These are phyloP conservation scores for Doryteuthis pealeii DNA, from an alignment of 1,140 invertebrate species.

Conservation along the genomic window DNA sequence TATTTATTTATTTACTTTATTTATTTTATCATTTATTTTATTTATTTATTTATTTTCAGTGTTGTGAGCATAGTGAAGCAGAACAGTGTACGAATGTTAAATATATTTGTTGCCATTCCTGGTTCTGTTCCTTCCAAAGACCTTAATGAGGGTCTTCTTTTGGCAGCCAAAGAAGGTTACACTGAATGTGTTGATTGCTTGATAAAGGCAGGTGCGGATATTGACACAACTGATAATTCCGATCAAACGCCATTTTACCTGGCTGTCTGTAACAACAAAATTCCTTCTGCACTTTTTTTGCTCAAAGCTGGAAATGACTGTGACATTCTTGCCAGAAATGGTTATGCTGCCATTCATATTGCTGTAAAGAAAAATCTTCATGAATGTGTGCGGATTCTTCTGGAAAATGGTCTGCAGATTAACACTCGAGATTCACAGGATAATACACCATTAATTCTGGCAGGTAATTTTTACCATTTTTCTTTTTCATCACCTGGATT, in stretches of 20 bases:
- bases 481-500: too few relatives aligned
- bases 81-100: constrained; percentile 28
- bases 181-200: constrained; percentile 19
- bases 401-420: constrained; percentile 37
- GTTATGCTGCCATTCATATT: constrained; percentile 44
- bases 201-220: constrained; percentile 13
- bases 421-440: constrained; percentile 36
- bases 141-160: constrained; percentile 15
- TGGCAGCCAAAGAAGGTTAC: constrained; percentile 20
- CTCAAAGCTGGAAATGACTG: constrained; percentile 27
- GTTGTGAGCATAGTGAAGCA: constrained; percentile 25
- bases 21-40: too few relatives aligned
- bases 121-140: constrained; percentile 17
- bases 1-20: too few relatives aligned
- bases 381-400: constrained; percentile 37
- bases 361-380: constrained; percentile 39
- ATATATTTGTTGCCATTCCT: constrained; percentile 18
- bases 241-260: constrained; percentile 34
- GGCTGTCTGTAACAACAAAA: constrained; percentile 29
- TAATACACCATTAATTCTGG: constrained; percentile 49
- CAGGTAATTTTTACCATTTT: constrained; percentile 23
- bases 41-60: constrained; percentile 22
- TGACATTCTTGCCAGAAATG: constrained; percentile 23
- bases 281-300: constrained; percentile 26
- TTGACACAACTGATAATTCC: constrained; percentile 18